Conservation (phyloP, 1,140 invertebrate species). For the Chymomyza costata region DNA sequence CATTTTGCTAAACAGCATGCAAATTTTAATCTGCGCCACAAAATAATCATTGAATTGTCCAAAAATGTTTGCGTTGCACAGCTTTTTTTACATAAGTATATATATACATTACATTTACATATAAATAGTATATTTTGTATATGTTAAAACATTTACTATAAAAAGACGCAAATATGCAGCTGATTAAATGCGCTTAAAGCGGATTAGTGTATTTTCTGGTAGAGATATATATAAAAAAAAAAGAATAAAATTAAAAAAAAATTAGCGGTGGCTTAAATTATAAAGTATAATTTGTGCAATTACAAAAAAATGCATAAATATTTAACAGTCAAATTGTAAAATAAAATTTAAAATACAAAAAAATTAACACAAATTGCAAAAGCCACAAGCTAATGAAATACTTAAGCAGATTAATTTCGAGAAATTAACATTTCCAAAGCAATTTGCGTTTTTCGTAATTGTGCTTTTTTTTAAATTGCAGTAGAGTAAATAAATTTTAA, state of each 20-base stretch:
- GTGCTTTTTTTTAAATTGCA: too few relatives aligned
- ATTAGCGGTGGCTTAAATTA: slow-evolving; percentile 40
- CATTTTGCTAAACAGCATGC: slow-evolving; percentile 51
- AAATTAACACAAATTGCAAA: too few relatives aligned
- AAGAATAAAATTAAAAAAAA: background rate
- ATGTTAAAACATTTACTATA: slow-evolving; percentile 1
- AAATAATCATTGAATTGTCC: slow-evolving; percentile 45
- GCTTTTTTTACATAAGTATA: slow-evolving; percentile 13
- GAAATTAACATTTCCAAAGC: too few relatives aligned
- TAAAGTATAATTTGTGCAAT: slow-evolving; percentile 35
- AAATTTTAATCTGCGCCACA: slow-evolving; percentile 46
- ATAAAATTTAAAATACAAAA: too few relatives aligned
- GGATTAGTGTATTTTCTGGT: slow-evolving; percentile 48
- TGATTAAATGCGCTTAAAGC: slow-evolving; percentile 53
- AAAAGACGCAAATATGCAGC: slow-evolving; percentile 25
- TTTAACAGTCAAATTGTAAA: too few relatives aligned
- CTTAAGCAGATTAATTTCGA: too few relatives aligned
- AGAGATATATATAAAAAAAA: slow-evolving; percentile 41
- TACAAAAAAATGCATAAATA: slow-evolving; percentile 15
- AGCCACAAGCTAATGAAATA: too few relatives aligned
- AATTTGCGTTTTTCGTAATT: too few relatives aligned
- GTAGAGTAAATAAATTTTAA: too few relatives aligned
- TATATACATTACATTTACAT: slow-evolving; percentile 3
- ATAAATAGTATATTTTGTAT: background rate
- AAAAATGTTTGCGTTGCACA: slow-evolving; percentile 38